Base-by-base conservation (phyloP, 2,888 invertebrate genomes). In the Palloptera scutellata region DNA sequence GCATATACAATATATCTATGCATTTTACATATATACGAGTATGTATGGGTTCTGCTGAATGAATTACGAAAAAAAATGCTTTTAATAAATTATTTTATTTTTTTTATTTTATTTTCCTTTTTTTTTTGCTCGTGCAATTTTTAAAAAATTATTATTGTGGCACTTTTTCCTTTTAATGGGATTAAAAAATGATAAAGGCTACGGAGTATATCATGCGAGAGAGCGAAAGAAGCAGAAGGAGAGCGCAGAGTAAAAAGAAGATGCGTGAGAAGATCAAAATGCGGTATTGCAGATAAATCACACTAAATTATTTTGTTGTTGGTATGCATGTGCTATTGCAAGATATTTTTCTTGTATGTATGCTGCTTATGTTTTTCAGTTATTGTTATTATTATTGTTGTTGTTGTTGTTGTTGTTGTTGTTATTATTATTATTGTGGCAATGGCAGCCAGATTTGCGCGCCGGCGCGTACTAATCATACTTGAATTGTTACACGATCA, bases 251-350 rank as follows among this genome's bases (percentile, higher is more conserved):
- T 11, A 15, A 48, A 48, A 13, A 15, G n/a, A 15, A 15, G n/a
- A 48, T 48, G 48, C 48, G 48, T 48, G 48, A 48, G 48, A 48
- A 48, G 48, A 48, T 48, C 48, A 48, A 48, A 48, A 13, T 48
- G 48, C 48, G 48, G 8, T 11, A 48, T 48, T 48, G 48, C n/a
- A 48, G 48, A 48, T 48, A 48, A 48, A 48, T 48, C 48, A 48
- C 48, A 48, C 48, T 48, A 48, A 48, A 48, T 48, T 48, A 11
- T 48, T 48, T 48, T 48, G 48, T 48, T 48, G 48, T 11, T 48
- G 48, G 13, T 10, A 48, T 48, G 5, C 5, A n/a, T 48, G 48
- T 4, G 48, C 13, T 48, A 48, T 15, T 48, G 48, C 10, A n/a
- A 48, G 13, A n/a, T 48, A 48, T 15, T 48, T 13, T 48, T 48